Evolutionary conservation across 2,797 vertebrate species (phyloP).

Genomic region (Chaunax sp.): DNA sequence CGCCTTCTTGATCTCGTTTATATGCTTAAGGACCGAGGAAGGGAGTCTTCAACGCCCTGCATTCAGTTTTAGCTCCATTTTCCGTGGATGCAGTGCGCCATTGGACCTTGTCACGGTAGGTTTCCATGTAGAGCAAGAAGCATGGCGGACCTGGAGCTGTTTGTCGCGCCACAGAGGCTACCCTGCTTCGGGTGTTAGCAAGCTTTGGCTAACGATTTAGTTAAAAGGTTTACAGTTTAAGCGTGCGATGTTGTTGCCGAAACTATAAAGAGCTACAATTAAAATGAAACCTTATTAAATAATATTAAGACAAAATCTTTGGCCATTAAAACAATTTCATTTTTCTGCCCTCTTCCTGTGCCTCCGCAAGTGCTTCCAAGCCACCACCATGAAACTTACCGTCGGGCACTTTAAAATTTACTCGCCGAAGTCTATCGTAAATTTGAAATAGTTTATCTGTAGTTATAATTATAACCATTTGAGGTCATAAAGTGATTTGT

Average conservation of each 20-base stretch:
- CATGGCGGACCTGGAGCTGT: constrained; percentile 85
- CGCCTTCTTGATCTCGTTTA: constrained; percentile 64
- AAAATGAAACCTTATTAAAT: not conserved
- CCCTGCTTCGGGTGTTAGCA: constrained; percentile 69
- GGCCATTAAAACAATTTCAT: too few species aligned
- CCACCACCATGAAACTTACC: constrained; percentile 11
- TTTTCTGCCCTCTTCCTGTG: constrained; percentile 28
- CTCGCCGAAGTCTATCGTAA: accelerated
- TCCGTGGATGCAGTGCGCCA: constrained; percentile 76
- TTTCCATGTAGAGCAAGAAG: constrained; percentile 75
- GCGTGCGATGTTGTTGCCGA: not conserved
- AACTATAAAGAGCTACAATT: not conserved
- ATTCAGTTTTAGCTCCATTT: constrained; percentile 60
- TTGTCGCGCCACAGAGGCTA: constrained; percentile 76
- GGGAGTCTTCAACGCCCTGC: constrained; percentile 69
- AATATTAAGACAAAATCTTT: too few species aligned
- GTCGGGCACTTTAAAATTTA: not conserved
- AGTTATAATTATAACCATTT: not conserved
- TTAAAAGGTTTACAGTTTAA: not conserved
- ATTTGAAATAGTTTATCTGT: not conserved
- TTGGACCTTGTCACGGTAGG: constrained; percentile 84
- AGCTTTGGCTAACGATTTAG: not conserved
- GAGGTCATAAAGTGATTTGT: too few species aligned
- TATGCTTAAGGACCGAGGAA: constrained; percentile 60
- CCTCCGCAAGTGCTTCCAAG: constrained; percentile 46